A percentile compares a stretch with the other conserved stretches of the same genome.
Evolutionary conservation across 2,113 vertebrate genomes (phyloP).

Genomic region (Salvelinus namaycush): DNA sequence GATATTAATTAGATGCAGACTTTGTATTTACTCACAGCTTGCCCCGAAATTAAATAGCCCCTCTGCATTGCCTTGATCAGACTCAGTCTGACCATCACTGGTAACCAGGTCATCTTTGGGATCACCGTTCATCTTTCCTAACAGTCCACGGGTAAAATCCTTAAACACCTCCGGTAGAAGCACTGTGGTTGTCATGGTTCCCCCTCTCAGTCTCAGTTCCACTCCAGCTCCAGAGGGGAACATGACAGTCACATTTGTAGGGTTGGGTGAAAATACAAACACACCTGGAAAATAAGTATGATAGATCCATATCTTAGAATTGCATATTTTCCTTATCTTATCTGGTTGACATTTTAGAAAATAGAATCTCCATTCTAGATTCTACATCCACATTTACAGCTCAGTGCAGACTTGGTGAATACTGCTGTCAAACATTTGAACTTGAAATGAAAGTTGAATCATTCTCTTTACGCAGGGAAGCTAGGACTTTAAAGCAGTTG

Average conservation of each 20-base stretch:
- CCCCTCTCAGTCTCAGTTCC: slow-evolving; percentile 71
- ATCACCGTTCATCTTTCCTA: slow-evolving; percentile 83
- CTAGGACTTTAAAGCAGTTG: too few species aligned
- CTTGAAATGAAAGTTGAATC: too few species aligned
- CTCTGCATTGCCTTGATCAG: slow-evolving; percentile 59
- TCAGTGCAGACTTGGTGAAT: too few species aligned
- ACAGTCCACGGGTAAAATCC: slow-evolving; percentile 76
- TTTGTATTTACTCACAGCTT: slow-evolving; percentile 78
- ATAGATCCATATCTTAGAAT: too few species aligned
- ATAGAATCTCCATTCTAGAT: too few species aligned
- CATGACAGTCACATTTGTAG: slow-evolving; percentile 81
- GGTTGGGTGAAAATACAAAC: slow-evolving; percentile 76
- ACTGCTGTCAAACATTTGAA: too few species aligned
- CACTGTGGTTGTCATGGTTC: slow-evolving; percentile 75
- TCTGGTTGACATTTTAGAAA: too few species aligned
- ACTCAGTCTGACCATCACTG: slow-evolving; percentile 61
- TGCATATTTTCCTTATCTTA: too few species aligned
- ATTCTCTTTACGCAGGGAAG: too few species aligned
- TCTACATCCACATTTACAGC: too few species aligned
- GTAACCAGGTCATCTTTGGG: slow-evolving; percentile 78
- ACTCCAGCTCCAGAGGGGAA: slow-evolving; percentile 86
- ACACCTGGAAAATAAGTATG: slow-evolving; percentile 69
- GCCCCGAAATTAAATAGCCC: slow-evolving; percentile 80
- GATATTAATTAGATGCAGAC: too few species aligned
- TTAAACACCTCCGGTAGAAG: slow-evolving; percentile 84